Conservation (phyloP, 2,888 invertebrate species). For the Coelopa pilipes region DNA sequence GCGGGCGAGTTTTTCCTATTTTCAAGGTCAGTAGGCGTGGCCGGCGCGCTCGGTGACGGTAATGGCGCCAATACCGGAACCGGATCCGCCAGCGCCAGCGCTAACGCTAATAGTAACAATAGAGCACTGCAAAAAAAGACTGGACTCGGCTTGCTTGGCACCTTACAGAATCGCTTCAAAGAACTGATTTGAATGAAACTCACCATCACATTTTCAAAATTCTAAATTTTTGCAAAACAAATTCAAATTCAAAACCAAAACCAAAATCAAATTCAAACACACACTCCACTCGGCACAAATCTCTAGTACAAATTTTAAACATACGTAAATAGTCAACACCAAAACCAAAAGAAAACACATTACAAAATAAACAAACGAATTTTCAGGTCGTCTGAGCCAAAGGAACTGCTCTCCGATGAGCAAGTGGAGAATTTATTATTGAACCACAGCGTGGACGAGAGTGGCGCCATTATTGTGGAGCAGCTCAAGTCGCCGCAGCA, state of each 20-base stretch:
- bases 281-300: constrained; percentile 41
- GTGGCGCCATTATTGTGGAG: constrained; percentile 60
- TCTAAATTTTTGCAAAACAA: constrained; percentile 28
- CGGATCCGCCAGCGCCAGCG: constrained; percentile 36
- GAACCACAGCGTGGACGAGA: constrained; percentile 61
- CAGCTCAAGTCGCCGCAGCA: constrained; percentile 58
- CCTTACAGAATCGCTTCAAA: constrained; percentile 61
- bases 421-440: constrained; percentile 66
- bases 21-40: constrained; percentile 62
- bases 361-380: constrained; percentile 39
- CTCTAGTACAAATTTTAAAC: constrained; percentile 11
- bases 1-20: constrained; percentile 65
- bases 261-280: constrained; percentile 37
- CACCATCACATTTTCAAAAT: constrained; percentile 10
- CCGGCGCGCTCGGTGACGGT: constrained; percentile 29
- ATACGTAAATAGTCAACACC: constrained; percentile 41
- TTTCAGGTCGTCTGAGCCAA: constrained; percentile 63
- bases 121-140: constrained; percentile 51
- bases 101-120: constrained; percentile 40
- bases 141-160: constrained; percentile 51
- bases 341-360: constrained; percentile 44
- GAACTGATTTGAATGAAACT: constrained; percentile 53
- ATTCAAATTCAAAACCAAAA: constrained; percentile 36
- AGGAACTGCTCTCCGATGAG: constrained; percentile 66
- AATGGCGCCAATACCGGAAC: constrained; percentile 6